Percentiles rank a stretch among this genome's conserved stretches.
Evolutionary conservation across 2,113 vertebrate species (phyloP).

Genomic region (Anser brachyrhynchus): DNA sequence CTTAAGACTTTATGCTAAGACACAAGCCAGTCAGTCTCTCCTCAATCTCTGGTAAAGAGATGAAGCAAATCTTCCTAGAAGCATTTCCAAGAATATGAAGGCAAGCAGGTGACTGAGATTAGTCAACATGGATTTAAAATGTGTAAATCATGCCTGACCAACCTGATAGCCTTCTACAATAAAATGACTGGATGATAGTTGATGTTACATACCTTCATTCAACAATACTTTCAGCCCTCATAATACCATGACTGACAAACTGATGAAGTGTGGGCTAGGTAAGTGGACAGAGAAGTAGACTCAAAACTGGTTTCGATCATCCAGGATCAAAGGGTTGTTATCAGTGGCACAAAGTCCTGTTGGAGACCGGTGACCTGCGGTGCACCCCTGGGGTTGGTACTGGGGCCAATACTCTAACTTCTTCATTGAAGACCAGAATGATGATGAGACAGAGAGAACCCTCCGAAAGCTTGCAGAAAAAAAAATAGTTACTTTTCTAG

Average conservation of each 20-base stretch:
- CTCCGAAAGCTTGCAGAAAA: not conserved
- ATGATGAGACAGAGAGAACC: too few relatives aligned
- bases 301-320: not conserved
- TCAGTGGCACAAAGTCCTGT: not conserved
- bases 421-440: not conserved
- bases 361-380: not conserved
- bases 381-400: not conserved
- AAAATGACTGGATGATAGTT: not conserved
- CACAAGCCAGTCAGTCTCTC: not conserved
- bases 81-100: not conserved
- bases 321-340: not conserved
- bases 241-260: not conserved
- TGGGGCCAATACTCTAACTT: not conserved
- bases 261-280: not conserved
- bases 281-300: not conserved
- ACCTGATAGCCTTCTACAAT: not conserved
- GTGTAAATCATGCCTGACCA: not conserved
- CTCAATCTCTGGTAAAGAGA: not conserved
- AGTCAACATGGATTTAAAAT: not conserved
- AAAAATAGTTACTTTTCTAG: too few relatives aligned
- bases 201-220: not conserved
- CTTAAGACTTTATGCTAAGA: not conserved
- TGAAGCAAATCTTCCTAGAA: not conserved
- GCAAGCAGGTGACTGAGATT: not conserved
- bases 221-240: not conserved